Base-by-base conservation (phyloP, 2,888 invertebrate species). In the Synergus umbraculus region DNA sequence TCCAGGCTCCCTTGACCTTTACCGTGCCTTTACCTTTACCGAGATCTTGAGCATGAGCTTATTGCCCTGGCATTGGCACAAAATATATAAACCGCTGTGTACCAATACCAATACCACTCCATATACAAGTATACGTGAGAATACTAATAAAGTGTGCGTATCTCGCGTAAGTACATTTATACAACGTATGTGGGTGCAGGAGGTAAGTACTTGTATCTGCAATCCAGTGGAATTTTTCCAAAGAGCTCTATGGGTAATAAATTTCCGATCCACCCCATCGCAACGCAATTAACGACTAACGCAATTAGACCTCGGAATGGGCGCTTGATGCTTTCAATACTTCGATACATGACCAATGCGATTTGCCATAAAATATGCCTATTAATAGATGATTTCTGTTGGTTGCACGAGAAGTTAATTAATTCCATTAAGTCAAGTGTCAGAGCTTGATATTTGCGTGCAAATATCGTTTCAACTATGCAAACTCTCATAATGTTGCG, bases 271-370 rank as follows among this genome's bases (percentile, higher is more conserved):
- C 76, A 65, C 73, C 77, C 60, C 29, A 5, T 43, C 29, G 77
- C 77, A 77, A 54, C 80, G 13, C 76, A 76, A 76, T 78, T 78
- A 80, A 80, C 80, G 80, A 80, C 22, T 78, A 65, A 44, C 66
- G 66, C 80, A 80, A 80, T 80, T 80, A 80, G 80, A 60, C 67
- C 66, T n/a, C 44, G 15, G 15, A 69, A 46, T 54, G 54, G n/a
- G 3, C 54, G 54, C 54, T 54, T 54, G n/a, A 3, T 54, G 54
- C 54, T 54, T n/a, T 54, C n/a, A 54, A 9, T n/a, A 54, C 54
- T 2, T 54, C 13, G 13, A 54, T n/a, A 54, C 4, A n/a, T n/a
- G n/a, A n/a, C 54, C n/a, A 54, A 8, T n/a, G 54, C n/a, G n/a
- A 54, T 54, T 54, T n/a, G 8, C 54, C 54, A 54, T 54, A n/a